Percentiles rank a stretch among this genome's conserved stretches.
phyloP scores from a whole-genome alignment of 2,888 invertebrate species.

The Eretmocerus hayati region DNA sequence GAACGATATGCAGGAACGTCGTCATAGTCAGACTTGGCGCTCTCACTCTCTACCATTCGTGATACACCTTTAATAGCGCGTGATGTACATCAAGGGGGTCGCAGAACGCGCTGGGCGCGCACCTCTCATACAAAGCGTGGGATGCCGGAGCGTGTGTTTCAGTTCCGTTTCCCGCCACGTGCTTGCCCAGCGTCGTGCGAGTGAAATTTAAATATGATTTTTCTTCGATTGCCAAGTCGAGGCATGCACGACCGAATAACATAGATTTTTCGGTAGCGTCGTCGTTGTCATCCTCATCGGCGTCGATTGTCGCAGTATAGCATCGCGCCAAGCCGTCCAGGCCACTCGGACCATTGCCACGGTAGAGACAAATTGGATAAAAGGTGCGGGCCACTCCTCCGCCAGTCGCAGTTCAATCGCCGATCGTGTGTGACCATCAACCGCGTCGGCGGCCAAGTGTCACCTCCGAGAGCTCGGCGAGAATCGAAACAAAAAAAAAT shows the following conservation, averaged over 20 bases:
- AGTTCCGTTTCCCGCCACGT: constrained; percentile 46
- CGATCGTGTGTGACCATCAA: constrained; percentile 28
- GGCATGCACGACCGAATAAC: constrained; percentile 47
- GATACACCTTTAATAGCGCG: not conserved
- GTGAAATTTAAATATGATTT: constrained; percentile 45
- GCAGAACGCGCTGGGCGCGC: not conserved
- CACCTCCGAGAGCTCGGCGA: not conserved
- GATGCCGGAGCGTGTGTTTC: constrained; percentile 31
- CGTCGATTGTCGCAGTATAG: not conserved
- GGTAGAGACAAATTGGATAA: constrained; percentile 44
- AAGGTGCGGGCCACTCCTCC: constrained; percentile 46
- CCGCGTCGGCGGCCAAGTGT: constrained; percentile 21
- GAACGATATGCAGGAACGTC: too few relatives aligned
- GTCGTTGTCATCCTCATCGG: not conserved
- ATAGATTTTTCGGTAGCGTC: constrained; percentile 34
- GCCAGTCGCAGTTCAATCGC: constrained; percentile 46
- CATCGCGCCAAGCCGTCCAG: not conserved
- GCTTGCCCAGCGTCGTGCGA: constrained; percentile 38
- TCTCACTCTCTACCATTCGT: not conserved
- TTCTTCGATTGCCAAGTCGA: constrained; percentile 43
- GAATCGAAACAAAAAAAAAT: constrained; percentile 25
- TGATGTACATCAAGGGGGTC: not conserved
- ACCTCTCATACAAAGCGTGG: constrained; percentile 13
- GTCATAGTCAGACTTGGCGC: too few relatives aligned
- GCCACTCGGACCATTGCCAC: not conserved